A percentile compares a stretch with the other conserved stretches of the same genome.
Conservation (phyloP, 2,888 invertebrate genomes). For the Tenthredo livida region DNA sequence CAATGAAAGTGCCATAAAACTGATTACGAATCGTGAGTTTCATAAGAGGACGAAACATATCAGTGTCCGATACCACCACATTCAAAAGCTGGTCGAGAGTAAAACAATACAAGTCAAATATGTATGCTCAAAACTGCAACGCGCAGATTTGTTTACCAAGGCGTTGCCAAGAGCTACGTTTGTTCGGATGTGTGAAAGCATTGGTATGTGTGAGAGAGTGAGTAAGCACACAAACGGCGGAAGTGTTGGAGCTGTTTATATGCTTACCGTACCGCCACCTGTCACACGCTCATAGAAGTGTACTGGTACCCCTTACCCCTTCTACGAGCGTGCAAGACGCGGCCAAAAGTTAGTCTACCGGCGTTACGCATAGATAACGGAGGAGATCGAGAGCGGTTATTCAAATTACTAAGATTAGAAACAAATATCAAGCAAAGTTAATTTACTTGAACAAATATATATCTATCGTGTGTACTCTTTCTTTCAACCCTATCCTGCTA, state of each 20-base stretch:
- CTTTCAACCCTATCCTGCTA: too few relatives aligned
- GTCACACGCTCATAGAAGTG: too few relatives aligned
- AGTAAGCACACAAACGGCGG: constrained; percentile 23
- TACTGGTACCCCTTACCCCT: too few relatives aligned
- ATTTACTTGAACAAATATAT: too few relatives aligned
- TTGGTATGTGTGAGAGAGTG: constrained; percentile 20
- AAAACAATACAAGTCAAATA: background rate
- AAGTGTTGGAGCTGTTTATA: background rate
- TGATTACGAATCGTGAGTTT: constrained; percentile 59
- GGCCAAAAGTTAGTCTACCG: too few relatives aligned
- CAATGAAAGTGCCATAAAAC: constrained; percentile 60
- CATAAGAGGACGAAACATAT: constrained; percentile 62
- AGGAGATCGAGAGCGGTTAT: too few relatives aligned
- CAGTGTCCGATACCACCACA: constrained; percentile 58
- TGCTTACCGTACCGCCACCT: too few relatives aligned
- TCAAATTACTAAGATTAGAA: too few relatives aligned
- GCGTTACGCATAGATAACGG: too few relatives aligned
- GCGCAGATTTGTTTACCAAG: constrained; percentile 13
- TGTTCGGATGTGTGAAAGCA: background rate
- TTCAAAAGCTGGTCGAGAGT: constrained; percentile 53
- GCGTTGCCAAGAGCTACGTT: constrained; percentile 13
- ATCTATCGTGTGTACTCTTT: too few relatives aligned
- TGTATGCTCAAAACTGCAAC: constrained; percentile 11
- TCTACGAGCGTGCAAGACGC: too few relatives aligned
- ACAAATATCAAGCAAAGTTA: too few relatives aligned